Percentiles rank a stretch among this genome's conserved stretches.
phyloP scores from a whole-genome alignment of 2,888 invertebrate genomes.

The Volucella inflata region DNA sequence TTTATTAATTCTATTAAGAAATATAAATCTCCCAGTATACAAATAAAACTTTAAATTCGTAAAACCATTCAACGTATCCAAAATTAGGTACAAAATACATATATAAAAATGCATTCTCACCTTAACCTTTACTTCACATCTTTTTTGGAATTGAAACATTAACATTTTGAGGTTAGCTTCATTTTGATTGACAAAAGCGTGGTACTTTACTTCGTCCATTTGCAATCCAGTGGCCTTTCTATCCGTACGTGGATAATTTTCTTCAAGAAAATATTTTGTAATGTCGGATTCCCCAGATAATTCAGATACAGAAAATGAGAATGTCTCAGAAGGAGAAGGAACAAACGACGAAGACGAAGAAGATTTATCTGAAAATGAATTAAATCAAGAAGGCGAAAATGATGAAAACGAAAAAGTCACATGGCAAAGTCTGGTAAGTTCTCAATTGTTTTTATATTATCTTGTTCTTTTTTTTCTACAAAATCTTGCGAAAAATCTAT shows the following conservation, averaged over 20 bases:
- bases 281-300: slow-evolving; percentile 79
- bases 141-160: background rate
- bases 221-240: slow-evolving; percentile 19
- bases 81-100: too few species aligned
- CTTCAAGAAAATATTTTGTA: slow-evolving; percentile 41
- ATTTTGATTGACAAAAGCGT: background rate
- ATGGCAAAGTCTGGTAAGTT: slow-evolving; percentile 87
- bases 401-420: slow-evolving; percentile 81
- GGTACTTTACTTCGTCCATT: slow-evolving; percentile 46
- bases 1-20: too few species aligned
- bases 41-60: too few species aligned
- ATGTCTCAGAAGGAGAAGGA: slow-evolving; percentile 77
- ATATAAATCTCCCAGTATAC: too few species aligned
- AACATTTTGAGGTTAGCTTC: slow-evolving; percentile 48
- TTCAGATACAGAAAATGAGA: slow-evolving; percentile 81
- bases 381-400: slow-evolving; percentile 22
- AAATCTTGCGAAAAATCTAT: slow-evolving; percentile 39
- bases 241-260: slow-evolving; percentile 22
- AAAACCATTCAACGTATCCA: too few species aligned
- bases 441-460: background rate
- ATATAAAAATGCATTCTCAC: background rate
- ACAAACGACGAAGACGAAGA: slow-evolving; percentile 64
- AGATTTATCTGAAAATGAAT: slow-evolving; percentile 11
- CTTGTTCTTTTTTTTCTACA: background rate
- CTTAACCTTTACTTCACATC: background rate